Conservation (phyloP, 2,797 vertebrate species). For the Falco rusticolus region DNA sequence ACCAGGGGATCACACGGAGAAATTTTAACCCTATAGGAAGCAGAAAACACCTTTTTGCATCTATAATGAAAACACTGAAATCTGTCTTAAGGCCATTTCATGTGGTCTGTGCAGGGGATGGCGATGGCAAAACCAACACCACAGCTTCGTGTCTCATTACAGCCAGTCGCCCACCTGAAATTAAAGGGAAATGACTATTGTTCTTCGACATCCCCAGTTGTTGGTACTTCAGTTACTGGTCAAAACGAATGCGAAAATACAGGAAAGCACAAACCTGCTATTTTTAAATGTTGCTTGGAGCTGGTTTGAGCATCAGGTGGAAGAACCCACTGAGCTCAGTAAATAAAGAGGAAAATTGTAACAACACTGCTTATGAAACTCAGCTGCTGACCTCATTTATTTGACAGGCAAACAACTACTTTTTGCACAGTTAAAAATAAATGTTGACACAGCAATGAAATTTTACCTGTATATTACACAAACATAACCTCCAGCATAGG, state of each 20-base stretch:
- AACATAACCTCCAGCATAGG: slow-evolving; percentile 10
- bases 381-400: neutral
- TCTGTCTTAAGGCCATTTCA: neutral
- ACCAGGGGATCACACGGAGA: slow-evolving; percentile 1
- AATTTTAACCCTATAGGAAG: neutral
- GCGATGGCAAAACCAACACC: neutral
- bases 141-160: neutral
- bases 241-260: neutral
- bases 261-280: neutral
- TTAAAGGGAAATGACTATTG: neutral
- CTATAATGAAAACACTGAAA: neutral
- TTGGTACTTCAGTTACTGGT: neutral
- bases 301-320: neutral
- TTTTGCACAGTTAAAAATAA: neutral
- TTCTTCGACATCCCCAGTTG: neutral
- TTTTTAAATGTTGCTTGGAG: neutral
- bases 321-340: neutral
- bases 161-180: neutral
- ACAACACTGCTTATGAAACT: neutral
- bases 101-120: neutral
- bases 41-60: neutral
- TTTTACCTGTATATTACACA: slow-evolving; percentile 8
- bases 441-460: slow-evolving; percentile 33
- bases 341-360: neutral
- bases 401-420: neutral